Evolutionary conservation across 2,113 vertebrate genomes (phyloP).

Genomic region (Entomyzon cyanotis): DNA sequence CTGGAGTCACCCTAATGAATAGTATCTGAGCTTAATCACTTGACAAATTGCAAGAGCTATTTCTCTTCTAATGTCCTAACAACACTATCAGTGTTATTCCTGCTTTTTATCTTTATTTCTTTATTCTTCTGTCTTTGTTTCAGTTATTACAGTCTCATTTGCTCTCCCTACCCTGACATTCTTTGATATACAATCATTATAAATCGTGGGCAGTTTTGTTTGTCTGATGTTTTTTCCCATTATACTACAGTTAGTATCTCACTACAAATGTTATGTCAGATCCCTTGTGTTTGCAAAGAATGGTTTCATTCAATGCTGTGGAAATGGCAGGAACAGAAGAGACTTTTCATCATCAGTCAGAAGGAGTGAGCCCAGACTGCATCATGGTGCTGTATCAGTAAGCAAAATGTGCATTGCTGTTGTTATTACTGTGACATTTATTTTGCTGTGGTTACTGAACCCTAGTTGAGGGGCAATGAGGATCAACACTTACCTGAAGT

Average conservation of each 20-base stretch:
- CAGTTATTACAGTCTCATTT: not conserved
- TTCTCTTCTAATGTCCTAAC: not conserved
- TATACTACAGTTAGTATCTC: not conserved
- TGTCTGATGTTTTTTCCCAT: not conserved
- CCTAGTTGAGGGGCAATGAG: not conserved
- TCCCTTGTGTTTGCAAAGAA: not conserved
- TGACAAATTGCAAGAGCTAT: not conserved
- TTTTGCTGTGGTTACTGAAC: not conserved
- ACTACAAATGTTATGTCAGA: not conserved
- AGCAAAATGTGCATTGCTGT: not conserved
- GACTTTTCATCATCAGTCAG: not conserved
- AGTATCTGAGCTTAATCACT: not conserved
- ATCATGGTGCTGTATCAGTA: not conserved
- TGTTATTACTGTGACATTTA: not conserved
- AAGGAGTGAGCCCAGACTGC: not conserved
- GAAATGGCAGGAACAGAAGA: not conserved
- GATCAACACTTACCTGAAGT: not conserved
- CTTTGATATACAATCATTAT: not conserved
- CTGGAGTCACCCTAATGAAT: not conserved
- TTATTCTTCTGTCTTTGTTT: slow-evolving; percentile 3
- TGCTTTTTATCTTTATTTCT: slow-evolving; percentile 14
- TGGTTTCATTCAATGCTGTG: not conserved
- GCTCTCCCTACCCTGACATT: not conserved
- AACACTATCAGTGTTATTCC: not conserved
- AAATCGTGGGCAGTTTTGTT: not conserved